Evolutionary conservation across 2,888 invertebrate genomes (phyloP).

Genomic region (Rhorus exstirpatorius): DNA sequence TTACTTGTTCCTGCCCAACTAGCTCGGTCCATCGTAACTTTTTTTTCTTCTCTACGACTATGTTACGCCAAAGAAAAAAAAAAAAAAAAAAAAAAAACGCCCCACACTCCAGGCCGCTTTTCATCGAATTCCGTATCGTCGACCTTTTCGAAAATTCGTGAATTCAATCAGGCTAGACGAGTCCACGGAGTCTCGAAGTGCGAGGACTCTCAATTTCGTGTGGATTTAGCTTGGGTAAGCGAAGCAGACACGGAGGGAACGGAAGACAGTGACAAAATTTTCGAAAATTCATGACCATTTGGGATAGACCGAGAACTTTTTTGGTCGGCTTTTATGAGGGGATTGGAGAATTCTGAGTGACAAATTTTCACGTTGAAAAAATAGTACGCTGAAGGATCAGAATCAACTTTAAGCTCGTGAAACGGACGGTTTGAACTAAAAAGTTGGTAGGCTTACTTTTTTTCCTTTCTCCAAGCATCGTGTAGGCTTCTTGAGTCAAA

Average conservation of each 20-base stretch:
- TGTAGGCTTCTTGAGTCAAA: not conserved
- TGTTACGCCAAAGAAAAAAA: too few relatives aligned
- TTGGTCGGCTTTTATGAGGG: constrained; percentile 40
- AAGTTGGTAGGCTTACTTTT: not conserved
- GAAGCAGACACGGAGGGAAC: not conserved
- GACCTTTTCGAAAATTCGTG: constrained; percentile 14
- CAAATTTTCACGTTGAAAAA: constrained; percentile 57
- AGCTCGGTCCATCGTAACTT: too few relatives aligned
- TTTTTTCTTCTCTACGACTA: too few relatives aligned
- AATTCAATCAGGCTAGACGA: not conserved
- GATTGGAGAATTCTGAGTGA: constrained; percentile 50
- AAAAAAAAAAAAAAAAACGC: too few relatives aligned
- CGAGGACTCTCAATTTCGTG: too few relatives aligned
- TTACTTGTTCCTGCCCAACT: not conserved
- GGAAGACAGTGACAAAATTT: constrained; percentile 14
- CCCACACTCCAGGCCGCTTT: too few relatives aligned
- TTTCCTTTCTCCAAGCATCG: not conserved
- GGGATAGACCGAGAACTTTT: constrained; percentile 15
- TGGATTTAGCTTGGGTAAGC: not conserved
- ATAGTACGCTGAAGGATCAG: constrained; percentile 25
- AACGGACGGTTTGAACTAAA: constrained; percentile 29
- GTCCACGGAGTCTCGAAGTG: too few relatives aligned
- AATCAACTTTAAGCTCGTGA: constrained; percentile 44
- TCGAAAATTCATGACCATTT: not conserved
- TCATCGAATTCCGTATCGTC: not conserved